A percentile compares a stretch with the other conserved stretches of the same genome.
Evolutionary conservation across 2,888 invertebrate species (phyloP).

Genomic region (Penaeus monodon): DNA sequence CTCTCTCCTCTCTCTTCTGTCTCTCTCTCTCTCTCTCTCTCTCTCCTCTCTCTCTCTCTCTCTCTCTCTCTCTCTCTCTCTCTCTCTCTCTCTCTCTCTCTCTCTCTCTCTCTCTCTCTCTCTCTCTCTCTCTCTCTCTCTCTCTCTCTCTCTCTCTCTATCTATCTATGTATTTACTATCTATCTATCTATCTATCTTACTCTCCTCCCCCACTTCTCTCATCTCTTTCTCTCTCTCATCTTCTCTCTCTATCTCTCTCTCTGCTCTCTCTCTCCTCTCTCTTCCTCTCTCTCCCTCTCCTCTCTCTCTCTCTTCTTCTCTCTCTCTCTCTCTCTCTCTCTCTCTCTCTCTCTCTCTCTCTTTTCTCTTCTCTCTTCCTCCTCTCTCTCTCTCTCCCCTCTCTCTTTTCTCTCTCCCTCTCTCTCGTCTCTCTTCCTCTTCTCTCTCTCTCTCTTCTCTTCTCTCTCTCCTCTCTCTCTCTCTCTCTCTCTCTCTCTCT

Average conservation of each 20-base stretch:
- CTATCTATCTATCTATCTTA: too few relatives aligned
- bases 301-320: conserved; percentile 17
- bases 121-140: not conserved
- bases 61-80: not conserved
- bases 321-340: conserved; percentile 9
- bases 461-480: not conserved
- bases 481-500: not conserved
- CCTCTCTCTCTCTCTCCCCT: too few relatives aligned
- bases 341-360: not conserved
- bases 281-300: conserved; percentile 28
- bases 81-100: not conserved
- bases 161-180: too few relatives aligned
- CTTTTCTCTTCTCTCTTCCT: too few relatives aligned
- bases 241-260: not conserved
- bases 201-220: too few relatives aligned
- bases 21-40: too few relatives aligned
- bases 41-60: too few relatives aligned
- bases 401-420: not conserved
- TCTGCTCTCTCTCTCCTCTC: conserved; percentile 9
- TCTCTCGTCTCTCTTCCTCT: not conserved
- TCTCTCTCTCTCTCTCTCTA: not conserved
- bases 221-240: too few relatives aligned
- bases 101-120: not conserved
- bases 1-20: too few relatives aligned
- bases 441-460: not conserved